Evolutionary conservation across 1,140 invertebrate species (phyloP).

Genomic region (Drosophila yakuba): DNA sequence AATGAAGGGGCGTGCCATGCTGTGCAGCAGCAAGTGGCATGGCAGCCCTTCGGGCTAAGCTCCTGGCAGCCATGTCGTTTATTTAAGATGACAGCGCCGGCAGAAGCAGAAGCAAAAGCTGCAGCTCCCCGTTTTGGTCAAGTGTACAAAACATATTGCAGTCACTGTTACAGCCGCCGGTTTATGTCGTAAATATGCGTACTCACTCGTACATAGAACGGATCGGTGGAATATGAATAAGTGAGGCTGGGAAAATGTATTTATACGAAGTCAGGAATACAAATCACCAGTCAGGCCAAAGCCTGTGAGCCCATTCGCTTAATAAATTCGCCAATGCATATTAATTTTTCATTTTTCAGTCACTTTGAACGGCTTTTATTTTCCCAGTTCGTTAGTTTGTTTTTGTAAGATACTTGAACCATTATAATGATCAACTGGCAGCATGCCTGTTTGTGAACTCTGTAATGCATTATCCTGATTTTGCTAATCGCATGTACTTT

Average conservation of each 20-base stretch:
- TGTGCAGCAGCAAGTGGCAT: conserved; percentile 25
- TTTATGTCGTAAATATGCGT: conserved; percentile 43
- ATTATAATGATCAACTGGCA: no score
- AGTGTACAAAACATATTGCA: conserved; percentile 73
- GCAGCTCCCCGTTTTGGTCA: conserved; percentile 54
- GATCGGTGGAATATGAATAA: conserved; percentile 22
- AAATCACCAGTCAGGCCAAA: background rate
- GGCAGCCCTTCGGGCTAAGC: conserved; percentile 50
- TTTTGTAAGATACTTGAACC: no score
- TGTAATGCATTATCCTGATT: background rate
- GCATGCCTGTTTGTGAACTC: background rate
- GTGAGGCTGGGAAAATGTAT: conserved; percentile 15
- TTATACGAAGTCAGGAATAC: background rate
- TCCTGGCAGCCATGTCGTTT: conserved; percentile 71
- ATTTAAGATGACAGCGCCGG: conserved; percentile 79
- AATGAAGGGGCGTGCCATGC: background rate
- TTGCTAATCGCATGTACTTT: conserved; percentile 24
- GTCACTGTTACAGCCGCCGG: conserved; percentile 43
- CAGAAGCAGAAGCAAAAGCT: conserved; percentile 25
- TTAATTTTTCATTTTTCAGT: conserved; percentile 3
- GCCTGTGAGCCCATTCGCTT: background rate
- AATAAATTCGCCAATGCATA: conserved; percentile 12
- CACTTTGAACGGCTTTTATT: background rate
- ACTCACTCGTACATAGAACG: background rate
- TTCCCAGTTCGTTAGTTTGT: background rate